phyloP scores from a whole-genome alignment of 2,888 invertebrate species.

The Drosophila ezoana region DNA sequence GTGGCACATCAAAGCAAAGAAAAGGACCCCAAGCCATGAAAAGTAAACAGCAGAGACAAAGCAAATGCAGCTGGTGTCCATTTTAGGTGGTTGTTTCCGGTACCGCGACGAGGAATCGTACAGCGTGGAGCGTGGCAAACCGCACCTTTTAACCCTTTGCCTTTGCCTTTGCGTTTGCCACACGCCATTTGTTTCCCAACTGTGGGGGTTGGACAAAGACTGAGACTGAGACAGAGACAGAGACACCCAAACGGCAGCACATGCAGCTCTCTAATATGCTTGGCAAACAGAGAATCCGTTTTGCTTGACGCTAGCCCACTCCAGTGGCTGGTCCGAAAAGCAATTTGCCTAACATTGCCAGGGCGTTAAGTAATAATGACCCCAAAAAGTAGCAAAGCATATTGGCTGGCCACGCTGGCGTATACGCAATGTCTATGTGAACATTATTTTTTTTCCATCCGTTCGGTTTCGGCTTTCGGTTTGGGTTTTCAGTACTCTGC shows the following conservation, averaged over 20 bases:
- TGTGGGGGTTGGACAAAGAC: constrained; percentile 35
- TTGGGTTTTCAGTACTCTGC: constrained; percentile 2
- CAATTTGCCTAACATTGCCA: constrained; percentile 77
- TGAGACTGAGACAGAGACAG: constrained; percentile 15
- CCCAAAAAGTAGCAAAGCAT: constrained; percentile 58
- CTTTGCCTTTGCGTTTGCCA: constrained; percentile 37
- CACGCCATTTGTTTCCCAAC: constrained; percentile 57
- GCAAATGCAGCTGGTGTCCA: constrained; percentile 79
- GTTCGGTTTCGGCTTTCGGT: constrained; percentile 27
- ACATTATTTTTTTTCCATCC: constrained; percentile 11
- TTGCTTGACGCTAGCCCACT: constrained; percentile 14
- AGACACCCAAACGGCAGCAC: constrained; percentile 54
- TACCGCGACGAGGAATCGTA: constrained; percentile 35
- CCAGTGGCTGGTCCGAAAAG: constrained; percentile 43
- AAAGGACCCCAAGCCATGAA: constrained; percentile 47
- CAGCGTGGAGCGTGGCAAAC: constrained; percentile 62
- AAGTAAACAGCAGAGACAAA: constrained; percentile 68
- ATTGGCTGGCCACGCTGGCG: constrained; percentile 59
- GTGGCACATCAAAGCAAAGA: constrained; percentile 77
- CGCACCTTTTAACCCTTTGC: constrained; percentile 80
- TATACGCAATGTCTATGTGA: constrained; percentile 66
- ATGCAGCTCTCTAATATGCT: constrained; percentile 69
- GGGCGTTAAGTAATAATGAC: constrained; percentile 76
- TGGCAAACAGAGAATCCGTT: constrained; percentile 47
- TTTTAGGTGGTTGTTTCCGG: constrained; percentile 71